phyloP scores from a whole-genome alignment of 1,140 invertebrate species.

The Chlorops oryzae region DNA sequence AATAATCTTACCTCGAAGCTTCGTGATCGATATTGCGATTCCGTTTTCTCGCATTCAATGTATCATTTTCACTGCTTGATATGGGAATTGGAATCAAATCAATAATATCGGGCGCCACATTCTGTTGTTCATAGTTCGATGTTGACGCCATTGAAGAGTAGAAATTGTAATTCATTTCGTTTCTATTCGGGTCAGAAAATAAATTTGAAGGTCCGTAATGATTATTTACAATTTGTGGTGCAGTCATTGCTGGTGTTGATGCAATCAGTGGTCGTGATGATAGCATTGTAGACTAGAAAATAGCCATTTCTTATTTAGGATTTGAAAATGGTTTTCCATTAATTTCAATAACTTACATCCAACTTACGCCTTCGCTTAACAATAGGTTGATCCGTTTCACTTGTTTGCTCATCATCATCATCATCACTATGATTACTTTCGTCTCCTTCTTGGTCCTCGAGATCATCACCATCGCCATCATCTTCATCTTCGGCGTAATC shows the following conservation, averaged over 20 bases:
- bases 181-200: too few species aligned
- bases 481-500: conserved; percentile 24
- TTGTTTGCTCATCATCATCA: conserved; percentile 17
- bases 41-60: too few species aligned
- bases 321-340: conserved; percentile 19
- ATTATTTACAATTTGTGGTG: background rate
- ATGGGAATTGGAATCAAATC: conserved; percentile 5
- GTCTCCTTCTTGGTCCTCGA: conserved; percentile 9
- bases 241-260: background rate
- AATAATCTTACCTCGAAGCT: too few species aligned
- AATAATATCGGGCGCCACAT: conserved; percentile 4
- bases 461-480: conserved; percentile 11
- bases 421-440: conserved; percentile 23
- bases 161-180: too few species aligned
- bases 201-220: background rate
- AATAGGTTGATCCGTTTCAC: conserved; percentile 5
- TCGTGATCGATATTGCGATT: too few species aligned
- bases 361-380: conserved; percentile 13
- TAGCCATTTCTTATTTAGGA: conserved; percentile 30
- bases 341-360: conserved; percentile 8
- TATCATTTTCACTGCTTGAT: too few species aligned
- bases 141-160: too few species aligned
- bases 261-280: background rate
- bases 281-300: conserved; percentile 26
- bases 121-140: too few species aligned